Evolutionary conservation across 2,888 invertebrate genomes (phyloP).

Genomic region (Craniophora ligustri): DNA sequence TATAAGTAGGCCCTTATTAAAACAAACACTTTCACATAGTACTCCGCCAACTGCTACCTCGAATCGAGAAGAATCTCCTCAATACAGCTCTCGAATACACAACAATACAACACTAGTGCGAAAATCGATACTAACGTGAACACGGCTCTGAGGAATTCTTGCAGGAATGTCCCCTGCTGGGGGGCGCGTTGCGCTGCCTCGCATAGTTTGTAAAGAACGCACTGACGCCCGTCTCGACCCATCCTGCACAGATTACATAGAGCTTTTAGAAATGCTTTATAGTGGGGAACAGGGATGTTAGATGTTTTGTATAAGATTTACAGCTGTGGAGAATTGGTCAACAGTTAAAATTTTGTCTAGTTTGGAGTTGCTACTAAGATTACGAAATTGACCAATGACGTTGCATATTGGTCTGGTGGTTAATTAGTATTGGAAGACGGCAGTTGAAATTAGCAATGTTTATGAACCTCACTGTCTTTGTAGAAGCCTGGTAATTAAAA

Average conservation of each 20-base stretch:
- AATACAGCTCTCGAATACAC: slow-evolving; percentile 24
- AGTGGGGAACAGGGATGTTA: slow-evolving; percentile 8
- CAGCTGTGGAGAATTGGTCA: no score
- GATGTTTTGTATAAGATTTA: slow-evolving; percentile 5
- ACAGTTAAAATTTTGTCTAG: no score
- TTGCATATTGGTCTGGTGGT: no score
- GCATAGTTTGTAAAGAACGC: slow-evolving; percentile 91
- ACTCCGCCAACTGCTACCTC: background rate
- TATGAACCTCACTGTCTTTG: no score
- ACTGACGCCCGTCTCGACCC: slow-evolving; percentile 88
- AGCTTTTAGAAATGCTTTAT: slow-evolving; percentile 50
- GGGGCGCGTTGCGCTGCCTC: slow-evolving; percentile 81
- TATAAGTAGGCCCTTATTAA: no score
- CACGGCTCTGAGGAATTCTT: slow-evolving; percentile 90
- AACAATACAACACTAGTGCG: slow-evolving; percentile 32
- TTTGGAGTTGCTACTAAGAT: no score
- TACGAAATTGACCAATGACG: no score
- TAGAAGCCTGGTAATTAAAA: no score
- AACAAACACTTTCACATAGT: no score
- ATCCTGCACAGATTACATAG: slow-evolving; percentile 73
- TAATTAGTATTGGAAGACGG: no score
- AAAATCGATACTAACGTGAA: slow-evolving; percentile 89
- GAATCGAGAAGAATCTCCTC: slow-evolving; percentile 20
- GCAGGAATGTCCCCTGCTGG: slow-evolving; percentile 88
- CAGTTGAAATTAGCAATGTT: no score